Base-by-base conservation (phyloP, 1,140 invertebrate genomes). In the Drosophila orosa region DNA sequence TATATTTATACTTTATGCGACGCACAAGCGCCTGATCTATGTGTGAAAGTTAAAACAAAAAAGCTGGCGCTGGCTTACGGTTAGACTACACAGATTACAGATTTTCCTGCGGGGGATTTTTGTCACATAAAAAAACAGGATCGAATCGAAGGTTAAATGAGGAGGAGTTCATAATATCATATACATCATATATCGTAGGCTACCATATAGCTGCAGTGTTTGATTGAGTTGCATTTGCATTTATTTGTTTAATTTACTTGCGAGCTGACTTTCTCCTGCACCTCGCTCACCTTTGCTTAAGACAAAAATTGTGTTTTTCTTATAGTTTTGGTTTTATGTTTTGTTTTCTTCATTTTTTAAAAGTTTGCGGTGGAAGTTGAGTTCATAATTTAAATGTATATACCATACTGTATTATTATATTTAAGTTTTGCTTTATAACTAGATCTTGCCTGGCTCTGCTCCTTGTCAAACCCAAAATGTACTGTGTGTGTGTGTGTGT, bases 331-430 rank as follows among this genome's bases (percentile, higher is more conserved):
- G 65, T 69, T 74, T 67, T 80, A 65, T 61, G 61, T 65, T 58
- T 79, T 56, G 12, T 45, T 61, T 79, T 80, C 76, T 78, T 63
- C 10, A 13, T 74, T 85, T 83, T 74, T 83, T 83, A 89, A 86
- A 81, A 50, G 45, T 65, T 89, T 84, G 84, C 84, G 84, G 84
- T 89, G 84, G 84, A 89, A 84, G 84, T 89, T 89, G 84, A 89
- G 80, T 89, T 89, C 74, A 74, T 89, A 80, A 89, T 66, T 82
- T 86, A 72, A 89, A 87, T 87, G 63, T 87, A 83, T 79, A 74
- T 83, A 83, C 79, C 65, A 33, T 69, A 71, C 57, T 52, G 55
- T 87, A 78, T 78, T 89, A 78, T 80, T 80, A 87, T 87, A 60
- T 77, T 82, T 74, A 77, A 59, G 71, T 87, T 78, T 76, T 61